Percentiles rank a stretch among this genome's conserved stretches.
Conservation (phyloP, 1,140 invertebrate species). For the Brachionus calyciflorus region DNA sequence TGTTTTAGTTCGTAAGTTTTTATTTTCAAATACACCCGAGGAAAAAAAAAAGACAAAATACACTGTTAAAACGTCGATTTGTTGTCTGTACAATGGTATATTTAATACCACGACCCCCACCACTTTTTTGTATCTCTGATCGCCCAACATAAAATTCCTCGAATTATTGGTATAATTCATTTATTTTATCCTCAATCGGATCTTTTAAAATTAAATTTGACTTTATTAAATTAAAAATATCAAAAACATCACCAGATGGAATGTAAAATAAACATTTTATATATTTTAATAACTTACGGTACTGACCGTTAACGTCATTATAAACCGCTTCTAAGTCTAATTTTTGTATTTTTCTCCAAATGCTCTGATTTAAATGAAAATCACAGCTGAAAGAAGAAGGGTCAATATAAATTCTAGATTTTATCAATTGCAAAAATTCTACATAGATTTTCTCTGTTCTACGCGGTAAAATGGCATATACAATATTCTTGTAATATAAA, state of each 20-base stretch:
- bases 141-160: not conserved
- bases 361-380: slow-evolving; percentile 38
- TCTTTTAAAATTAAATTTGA: not conserved
- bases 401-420: too few relatives aligned
- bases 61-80: too few relatives aligned
- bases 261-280: not conserved
- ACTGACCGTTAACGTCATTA: not conserved
- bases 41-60: too few relatives aligned
- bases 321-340: not conserved
- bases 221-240: not conserved
- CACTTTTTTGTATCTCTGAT: not conserved
- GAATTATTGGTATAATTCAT: not conserved
- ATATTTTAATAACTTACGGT: not conserved
- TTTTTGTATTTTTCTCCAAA: slow-evolving; percentile 23
- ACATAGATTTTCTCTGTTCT: too few relatives aligned
- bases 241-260: not conserved
- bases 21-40: not conserved
- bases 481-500: too few relatives aligned
- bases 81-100: too few relatives aligned
- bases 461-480: too few relatives aligned
- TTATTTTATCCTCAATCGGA: not conserved
- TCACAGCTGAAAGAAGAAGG: not conserved
- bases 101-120: not conserved
- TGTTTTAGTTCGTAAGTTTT: not conserved
- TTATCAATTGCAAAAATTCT: too few relatives aligned